Evolutionary conservation across 2,113 vertebrate genomes (phyloP).

Genomic region (Ardeotis arabs): DNA sequence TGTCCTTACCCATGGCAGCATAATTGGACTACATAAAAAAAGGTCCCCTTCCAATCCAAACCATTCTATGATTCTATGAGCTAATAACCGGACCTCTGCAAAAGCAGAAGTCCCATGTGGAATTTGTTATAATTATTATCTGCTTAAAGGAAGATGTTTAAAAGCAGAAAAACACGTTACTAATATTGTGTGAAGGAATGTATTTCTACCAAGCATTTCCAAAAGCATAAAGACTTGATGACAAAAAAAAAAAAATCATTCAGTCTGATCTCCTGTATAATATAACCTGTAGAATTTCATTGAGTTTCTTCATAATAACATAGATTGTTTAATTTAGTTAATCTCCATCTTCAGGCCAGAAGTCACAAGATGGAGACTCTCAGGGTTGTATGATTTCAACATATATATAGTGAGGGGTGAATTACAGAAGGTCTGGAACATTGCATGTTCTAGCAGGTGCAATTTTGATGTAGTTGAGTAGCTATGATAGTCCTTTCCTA

Average conservation of each 20-base stretch:
- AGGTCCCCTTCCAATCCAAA: not conserved
- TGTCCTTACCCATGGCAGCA: accelerated
- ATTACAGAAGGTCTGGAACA: not conserved
- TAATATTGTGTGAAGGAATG: not conserved
- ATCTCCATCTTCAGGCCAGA: not conserved
- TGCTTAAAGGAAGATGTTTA: not conserved
- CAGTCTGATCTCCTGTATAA: not conserved
- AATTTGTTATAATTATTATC: not conserved
- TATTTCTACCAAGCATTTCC: not conserved
- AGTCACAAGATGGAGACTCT: not conserved
- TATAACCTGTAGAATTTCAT: not conserved
- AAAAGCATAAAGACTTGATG: not conserved
- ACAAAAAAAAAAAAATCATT: not conserved
- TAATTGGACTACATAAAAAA: not conserved
- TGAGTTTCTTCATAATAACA: not conserved
- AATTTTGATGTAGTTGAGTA: not conserved
- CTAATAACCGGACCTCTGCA: not conserved
- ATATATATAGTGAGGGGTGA: not conserved
- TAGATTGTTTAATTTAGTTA: not conserved
- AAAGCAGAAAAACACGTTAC: not conserved
- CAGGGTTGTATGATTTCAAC: not conserved
- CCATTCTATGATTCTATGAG: not conserved
- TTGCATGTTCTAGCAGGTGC: not conserved
- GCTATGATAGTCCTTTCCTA: not conserved
- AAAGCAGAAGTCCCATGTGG: not conserved